Conservation (phyloP, 2,113 vertebrate genomes). For the Lophochroa leadbeateri region DNA sequence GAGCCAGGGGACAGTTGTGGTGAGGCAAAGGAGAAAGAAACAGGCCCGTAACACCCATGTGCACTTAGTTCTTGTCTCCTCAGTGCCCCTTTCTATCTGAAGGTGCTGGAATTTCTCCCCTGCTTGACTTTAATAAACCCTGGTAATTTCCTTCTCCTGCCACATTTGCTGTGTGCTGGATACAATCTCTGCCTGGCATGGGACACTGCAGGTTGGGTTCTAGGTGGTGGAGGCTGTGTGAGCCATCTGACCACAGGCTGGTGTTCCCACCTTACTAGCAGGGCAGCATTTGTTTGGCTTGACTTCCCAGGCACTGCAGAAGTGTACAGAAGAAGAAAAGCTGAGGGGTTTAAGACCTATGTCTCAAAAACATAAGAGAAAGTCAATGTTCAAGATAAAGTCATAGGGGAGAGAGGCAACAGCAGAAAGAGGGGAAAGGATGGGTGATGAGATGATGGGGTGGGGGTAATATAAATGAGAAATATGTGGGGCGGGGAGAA, state of each 20-base stretch:
- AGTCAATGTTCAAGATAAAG: not conserved
- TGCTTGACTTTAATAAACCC: not conserved
- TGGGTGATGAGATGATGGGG: not conserved
- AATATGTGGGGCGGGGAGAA: not conserved
- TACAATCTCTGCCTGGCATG: fast-evolving
- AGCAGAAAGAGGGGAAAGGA: not conserved
- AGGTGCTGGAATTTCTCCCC: not conserved
- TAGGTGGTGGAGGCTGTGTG: not conserved
- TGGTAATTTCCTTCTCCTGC: not conserved
- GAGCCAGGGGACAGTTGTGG: not conserved
- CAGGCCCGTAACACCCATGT: not conserved
- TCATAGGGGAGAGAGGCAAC: not conserved
- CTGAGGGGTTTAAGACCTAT: not conserved
- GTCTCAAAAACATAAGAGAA: not conserved
- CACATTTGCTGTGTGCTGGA: not conserved
- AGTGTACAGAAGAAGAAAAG: not conserved
- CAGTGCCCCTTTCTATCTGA: not conserved
- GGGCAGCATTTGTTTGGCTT: not conserved
- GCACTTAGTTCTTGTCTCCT: not conserved
- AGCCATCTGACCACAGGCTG: not conserved
- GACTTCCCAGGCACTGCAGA: not conserved
- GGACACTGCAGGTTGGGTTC: not conserved
- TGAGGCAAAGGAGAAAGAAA: not conserved
- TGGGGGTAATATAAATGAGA: not conserved
- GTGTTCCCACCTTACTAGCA: not conserved